Evolutionary conservation across 2,113 vertebrate species (phyloP).

Genomic region (Phalacrocorax aristotelis): DNA sequence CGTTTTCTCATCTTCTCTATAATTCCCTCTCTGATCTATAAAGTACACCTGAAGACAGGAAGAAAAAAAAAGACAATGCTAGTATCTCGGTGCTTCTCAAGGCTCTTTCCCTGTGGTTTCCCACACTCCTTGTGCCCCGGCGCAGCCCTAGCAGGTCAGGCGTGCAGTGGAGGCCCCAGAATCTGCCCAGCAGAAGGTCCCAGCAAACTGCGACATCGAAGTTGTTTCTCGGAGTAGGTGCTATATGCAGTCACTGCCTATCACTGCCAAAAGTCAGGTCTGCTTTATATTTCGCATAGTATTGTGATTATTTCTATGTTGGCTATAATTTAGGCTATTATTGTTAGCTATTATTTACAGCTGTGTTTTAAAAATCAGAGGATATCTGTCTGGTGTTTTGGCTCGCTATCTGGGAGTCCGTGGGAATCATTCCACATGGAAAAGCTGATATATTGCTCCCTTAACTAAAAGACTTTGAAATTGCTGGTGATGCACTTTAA

Average conservation of each 20-base stretch:
- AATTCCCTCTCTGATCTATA: not conserved
- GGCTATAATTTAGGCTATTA: not conserved
- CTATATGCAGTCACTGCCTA: not conserved
- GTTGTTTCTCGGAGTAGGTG: not conserved
- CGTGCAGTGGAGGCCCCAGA: fast-evolving
- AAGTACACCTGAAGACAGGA: not conserved
- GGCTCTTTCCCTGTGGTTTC: not conserved
- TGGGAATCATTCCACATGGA: not conserved
- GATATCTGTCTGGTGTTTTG: not conserved
- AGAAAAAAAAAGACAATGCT: not conserved
- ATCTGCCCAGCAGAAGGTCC: not conserved
- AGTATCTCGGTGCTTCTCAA: not conserved
- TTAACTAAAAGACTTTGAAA: not conserved
- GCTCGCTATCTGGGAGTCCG: not conserved
- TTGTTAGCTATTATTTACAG: not conserved
- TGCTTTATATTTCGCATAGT: not conserved
- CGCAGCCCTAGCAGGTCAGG: not conserved
- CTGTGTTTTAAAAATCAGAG: not conserved
- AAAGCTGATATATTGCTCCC: not conserved
- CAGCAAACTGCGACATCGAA: fast-evolving
- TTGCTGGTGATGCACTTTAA: conserved; percentile 11
- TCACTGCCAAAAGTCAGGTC: not conserved
- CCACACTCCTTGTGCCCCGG: not conserved
- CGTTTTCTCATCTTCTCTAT: not conserved
- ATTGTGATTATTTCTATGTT: not conserved